Evolutionary conservation across 2,797 vertebrate genomes (phyloP).

Genomic region (Pangasius krempfi): DNA sequence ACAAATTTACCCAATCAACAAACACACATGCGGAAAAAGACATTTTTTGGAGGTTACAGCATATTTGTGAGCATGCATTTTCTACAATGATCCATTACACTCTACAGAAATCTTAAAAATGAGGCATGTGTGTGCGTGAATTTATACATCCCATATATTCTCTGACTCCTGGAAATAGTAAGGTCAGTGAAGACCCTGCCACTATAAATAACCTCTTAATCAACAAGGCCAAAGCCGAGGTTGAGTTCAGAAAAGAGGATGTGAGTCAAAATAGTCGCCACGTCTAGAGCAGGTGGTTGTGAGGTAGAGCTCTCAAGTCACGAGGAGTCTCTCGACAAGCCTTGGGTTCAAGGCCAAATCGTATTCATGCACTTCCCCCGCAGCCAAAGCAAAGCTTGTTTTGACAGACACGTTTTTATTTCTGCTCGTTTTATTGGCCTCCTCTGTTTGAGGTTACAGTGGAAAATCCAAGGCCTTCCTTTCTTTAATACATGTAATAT

Average conservation of each 20-base stretch:
- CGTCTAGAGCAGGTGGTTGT: conserved; percentile 61
- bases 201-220: conserved; percentile 43
- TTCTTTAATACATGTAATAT: conserved; percentile 26
- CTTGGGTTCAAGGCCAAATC: conserved; percentile 21
- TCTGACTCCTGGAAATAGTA: conserved; percentile 39
- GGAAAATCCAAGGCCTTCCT: conserved; percentile 19
- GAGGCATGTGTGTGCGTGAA: background rate
- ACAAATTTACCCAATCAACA: background rate
- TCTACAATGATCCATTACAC: background rate
- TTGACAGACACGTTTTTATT: conserved; percentile 43
- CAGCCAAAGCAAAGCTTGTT: conserved; percentile 28
- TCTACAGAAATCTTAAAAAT: background rate
- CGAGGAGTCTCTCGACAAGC: conserved; percentile 3
- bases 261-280: conserved; percentile 65
- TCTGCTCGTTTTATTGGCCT: conserved; percentile 35
- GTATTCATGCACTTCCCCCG: conserved; percentile 9
- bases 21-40: background rate
- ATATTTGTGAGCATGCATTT: background rate
- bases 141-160: conserved; percentile 8
- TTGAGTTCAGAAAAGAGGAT: conserved; percentile 57
- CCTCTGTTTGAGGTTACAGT: conserved; percentile 34
- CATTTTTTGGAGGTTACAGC: background rate
- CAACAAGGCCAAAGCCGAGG: conserved; percentile 47
- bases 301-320: conserved; percentile 19
- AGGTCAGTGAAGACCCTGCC: conserved; percentile 35